Base-by-base conservation (phyloP, 2,888 invertebrate genomes). In the Synanthedon myopaeformis region DNA sequence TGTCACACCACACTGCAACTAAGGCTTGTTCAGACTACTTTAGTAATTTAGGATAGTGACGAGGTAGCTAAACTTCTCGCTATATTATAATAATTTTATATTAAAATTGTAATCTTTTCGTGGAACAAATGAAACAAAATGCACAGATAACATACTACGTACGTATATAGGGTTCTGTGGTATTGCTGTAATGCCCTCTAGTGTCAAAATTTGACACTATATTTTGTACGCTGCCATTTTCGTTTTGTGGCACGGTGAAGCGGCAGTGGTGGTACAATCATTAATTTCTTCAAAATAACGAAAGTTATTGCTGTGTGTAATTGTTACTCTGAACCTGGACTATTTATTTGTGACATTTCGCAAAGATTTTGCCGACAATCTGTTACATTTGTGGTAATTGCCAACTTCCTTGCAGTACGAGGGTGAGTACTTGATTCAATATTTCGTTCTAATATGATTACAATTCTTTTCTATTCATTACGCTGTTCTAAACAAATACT, bases 231-330 rank as follows among this genome's bases (percentile, higher is more conserved):
- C 86, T 87, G 86, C 86, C 86, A 87, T 87, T 86, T 87, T 87
- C 86, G 83, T 85, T 87, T 85, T 86, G 83, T 84, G 84, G 78
- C 83, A 87, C 80, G 77, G 78, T 72, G 74, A 77, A 63, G 81
- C 79, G 82, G 86, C 74, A 72, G 79, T 75, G 67, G 68, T 67
- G 72, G 72, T 74, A 70, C 73, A 72, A 49, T 51, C 13, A 5
- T 28, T 23, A 70, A 69, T 72, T 76, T 71, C 60, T 60, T 65
- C 59, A 73, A 73, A 63, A 74, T 71, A 61, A 66, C 56, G 61
- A 62, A 63, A 65, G 65, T 65, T 70, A 69, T 67, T 69, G 69
- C 64, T 61, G 62, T 67, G 75, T 76, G 75, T 59, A 63, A 53
- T 55, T 62, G 64, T 67, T 69, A 66, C 61, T 66, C 63, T 57